Evolutionary conservation across 2,113 vertebrate genomes (phyloP).

Genomic region (Carassius auratus): DNA sequence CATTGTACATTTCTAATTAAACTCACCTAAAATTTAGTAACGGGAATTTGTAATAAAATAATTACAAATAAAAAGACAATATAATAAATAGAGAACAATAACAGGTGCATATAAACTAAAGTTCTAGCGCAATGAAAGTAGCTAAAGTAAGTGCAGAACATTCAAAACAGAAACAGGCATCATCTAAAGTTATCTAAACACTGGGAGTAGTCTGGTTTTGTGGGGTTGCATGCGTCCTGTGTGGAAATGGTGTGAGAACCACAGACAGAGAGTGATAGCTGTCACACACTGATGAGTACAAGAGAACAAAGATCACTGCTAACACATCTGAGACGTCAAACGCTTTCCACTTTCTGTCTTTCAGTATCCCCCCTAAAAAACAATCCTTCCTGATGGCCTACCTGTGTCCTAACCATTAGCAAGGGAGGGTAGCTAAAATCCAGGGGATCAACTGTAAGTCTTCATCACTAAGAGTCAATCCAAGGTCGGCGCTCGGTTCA

Average conservation of each 20-base stretch:
- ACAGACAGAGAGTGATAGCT: conserved; percentile 8
- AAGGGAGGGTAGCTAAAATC: conserved; percentile 64
- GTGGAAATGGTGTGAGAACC: not conserved
- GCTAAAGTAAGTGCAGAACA: no score
- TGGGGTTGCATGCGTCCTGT: not conserved
- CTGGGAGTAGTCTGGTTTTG: not conserved
- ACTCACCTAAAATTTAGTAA: no score
- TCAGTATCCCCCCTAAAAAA: conserved; percentile 39
- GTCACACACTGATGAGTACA: conserved; percentile 20
- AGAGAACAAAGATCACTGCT: conserved; percentile 9
- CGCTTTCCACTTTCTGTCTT: conserved; percentile 36
- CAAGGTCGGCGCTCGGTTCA: conserved; percentile 69
- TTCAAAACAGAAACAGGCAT: not conserved
- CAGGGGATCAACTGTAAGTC: conserved; percentile 70
- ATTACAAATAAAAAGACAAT: no score
- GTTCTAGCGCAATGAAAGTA: no score
- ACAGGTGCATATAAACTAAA: no score
- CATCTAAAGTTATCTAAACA: not conserved
- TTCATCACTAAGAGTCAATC: conserved; percentile 71
- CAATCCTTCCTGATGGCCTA: conserved; percentile 19
- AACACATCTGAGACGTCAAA: conserved; percentile 1
- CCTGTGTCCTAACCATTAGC: conserved; percentile 41
- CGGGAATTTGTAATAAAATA: no score
- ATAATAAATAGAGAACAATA: no score
- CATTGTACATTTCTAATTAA: no score